Evolutionary conservation across 1,140 invertebrate species (phyloP).

Genomic region (Meloidogyne hapla): DNA sequence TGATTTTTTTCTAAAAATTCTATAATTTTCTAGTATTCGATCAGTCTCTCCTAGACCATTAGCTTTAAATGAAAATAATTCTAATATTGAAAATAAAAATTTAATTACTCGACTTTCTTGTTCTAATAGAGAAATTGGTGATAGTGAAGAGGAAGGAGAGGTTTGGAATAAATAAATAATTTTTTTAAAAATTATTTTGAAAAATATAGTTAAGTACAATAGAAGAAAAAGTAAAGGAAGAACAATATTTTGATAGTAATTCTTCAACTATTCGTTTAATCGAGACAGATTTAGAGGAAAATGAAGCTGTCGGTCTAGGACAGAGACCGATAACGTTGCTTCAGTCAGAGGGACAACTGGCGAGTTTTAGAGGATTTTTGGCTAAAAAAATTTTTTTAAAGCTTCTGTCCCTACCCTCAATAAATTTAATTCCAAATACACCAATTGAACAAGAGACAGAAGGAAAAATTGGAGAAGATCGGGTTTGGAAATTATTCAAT

Average conservation of each 20-base stretch:
- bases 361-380: background rate
- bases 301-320: slow-evolving; percentile 31
- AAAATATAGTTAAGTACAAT: slow-evolving; percentile 6
- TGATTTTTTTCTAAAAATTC: background rate
- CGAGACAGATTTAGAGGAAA: slow-evolving; percentile 44
- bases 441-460: slow-evolving; percentile 50
- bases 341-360: slow-evolving; percentile 2
- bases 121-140: slow-evolving; percentile 50
- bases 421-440: slow-evolving; percentile 62
- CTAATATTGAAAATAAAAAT: slow-evolving; percentile 28
- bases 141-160: slow-evolving; percentile 34
- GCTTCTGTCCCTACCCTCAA: slow-evolving; percentile 50
- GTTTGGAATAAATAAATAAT: background rate
- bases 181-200: background rate
- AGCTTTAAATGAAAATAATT: slow-evolving; percentile 16
- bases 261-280: slow-evolving; percentile 29
- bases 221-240: slow-evolving; percentile 6
- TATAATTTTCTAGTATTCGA: slow-evolving; percentile 51
- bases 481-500: background rate
- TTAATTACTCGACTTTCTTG: slow-evolving; percentile 52
- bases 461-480: slow-evolving; percentile 26
- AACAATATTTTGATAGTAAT: background rate
- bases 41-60: slow-evolving; percentile 58
- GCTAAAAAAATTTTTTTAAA: slow-evolving; percentile 9
- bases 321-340: background rate